A percentile compares a stretch with the other conserved stretches of the same genome.
These are phyloP conservation scores for Selenia dentaria DNA, from an alignment of 2,888 invertebrate species.

Conservation along the genomic window DNA sequence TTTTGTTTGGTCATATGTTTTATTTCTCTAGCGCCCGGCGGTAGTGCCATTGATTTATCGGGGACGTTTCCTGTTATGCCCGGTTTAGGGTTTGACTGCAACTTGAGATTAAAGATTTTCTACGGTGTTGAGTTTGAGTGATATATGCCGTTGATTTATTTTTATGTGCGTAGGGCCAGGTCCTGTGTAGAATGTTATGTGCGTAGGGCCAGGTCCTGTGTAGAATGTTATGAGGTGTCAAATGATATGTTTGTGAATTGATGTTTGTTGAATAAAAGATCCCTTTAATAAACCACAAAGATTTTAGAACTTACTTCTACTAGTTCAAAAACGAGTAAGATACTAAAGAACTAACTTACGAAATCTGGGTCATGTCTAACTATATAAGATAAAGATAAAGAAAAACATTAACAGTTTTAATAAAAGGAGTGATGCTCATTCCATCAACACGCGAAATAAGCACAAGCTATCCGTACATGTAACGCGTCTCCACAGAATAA, in stretches of 20 bases:
- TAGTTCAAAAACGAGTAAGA: too few relatives aligned
- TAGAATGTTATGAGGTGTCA: slow-evolving; percentile 13
- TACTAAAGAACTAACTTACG: too few relatives aligned
- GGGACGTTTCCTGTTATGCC: slow-evolving; percentile 67
- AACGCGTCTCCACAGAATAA: too few relatives aligned
- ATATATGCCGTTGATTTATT: slow-evolving; percentile 56
- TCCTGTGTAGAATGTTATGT: slow-evolving; percentile 41
- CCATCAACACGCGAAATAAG: too few relatives aligned
- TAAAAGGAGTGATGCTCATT: too few relatives aligned
- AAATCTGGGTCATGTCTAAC: too few relatives aligned
- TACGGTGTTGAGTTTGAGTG: slow-evolving; percentile 52
- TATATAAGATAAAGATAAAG: too few relatives aligned
- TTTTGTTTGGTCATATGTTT: slow-evolving; percentile 66
- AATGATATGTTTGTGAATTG: slow-evolving; percentile 17
- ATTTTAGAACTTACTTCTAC: too few relatives aligned
- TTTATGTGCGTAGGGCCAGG: slow-evolving; percentile 41
- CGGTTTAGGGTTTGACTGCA: slow-evolving; percentile 67
- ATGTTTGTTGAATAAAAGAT: neutral
- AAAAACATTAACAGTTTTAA: too few relatives aligned
- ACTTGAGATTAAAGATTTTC: slow-evolving; percentile 60
- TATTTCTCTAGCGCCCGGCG: slow-evolving; percentile 65
- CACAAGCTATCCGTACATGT: too few relatives aligned
- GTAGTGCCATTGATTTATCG: slow-evolving; percentile 68
- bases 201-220: slow-evolving; percentile 29
- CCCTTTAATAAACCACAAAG: too few relatives aligned